Evolutionary conservation across 2,888 invertebrate genomes (phyloP).

Genomic region (Chymomyza procnemis): DNA sequence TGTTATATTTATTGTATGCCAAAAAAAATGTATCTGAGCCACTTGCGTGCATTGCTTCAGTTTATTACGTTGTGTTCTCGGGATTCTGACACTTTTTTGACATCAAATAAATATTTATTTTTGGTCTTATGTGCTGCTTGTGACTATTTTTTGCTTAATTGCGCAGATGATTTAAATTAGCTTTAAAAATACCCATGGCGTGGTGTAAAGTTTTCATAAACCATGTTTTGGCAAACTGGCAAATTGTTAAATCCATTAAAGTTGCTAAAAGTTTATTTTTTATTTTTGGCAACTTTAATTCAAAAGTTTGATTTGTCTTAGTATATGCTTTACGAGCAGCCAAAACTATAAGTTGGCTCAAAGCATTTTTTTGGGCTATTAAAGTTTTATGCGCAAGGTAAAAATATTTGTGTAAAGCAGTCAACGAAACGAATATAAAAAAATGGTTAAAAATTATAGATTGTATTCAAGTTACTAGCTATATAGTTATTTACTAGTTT

Average conservation of each 20-base stretch:
- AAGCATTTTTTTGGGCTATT: no score
- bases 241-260: not conserved
- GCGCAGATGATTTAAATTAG: not conserved
- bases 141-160: not conserved
- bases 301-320: not conserved
- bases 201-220: not conserved
- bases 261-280: not conserved
- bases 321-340: no score
- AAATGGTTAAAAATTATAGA: not conserved
- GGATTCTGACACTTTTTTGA: not conserved
- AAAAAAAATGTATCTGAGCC: not conserved
- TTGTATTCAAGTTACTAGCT: no score
- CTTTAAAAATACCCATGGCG: not conserved
- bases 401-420: not conserved
- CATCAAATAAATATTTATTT: not conserved
- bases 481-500: no score
- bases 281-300: no score
- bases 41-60: not conserved
- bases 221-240: no score
- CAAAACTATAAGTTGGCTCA: not conserved
- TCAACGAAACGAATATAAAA: not conserved
- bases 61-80: not conserved
- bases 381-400: constrained; percentile 7
- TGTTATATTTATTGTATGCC: not conserved
- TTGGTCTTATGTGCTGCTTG: not conserved